A percentile compares a stretch with the other conserved stretches of the same genome.
These are phyloP conservation scores for Nesogale talazaci DNA, from an alignment of 2,113 vertebrate genomes.

Conservation along the genomic window DNA sequence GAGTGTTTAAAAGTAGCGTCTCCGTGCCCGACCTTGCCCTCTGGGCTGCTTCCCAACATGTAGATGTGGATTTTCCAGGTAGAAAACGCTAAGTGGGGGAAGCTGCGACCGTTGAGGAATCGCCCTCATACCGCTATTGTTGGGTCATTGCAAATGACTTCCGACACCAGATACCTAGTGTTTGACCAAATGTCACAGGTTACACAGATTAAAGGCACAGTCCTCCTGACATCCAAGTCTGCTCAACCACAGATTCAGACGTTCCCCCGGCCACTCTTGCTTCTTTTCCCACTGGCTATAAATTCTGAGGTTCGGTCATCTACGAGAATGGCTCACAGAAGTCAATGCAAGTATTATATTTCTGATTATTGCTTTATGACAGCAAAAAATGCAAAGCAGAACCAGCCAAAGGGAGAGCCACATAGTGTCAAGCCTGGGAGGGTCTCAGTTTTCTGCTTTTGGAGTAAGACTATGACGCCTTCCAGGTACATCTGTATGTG, in stretches of 20 bases:
- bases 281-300: background rate
- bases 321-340: background rate
- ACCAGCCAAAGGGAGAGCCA: background rate
- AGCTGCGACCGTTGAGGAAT: slow-evolving; percentile 12
- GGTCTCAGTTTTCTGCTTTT: background rate
- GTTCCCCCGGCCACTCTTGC: background rate
- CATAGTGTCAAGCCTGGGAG: background rate
- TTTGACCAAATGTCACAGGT: background rate
- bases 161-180: background rate
- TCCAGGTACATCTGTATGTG: background rate
- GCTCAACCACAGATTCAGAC: background rate
- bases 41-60: slow-evolving; percentile 12
- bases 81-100: background rate
- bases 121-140: background rate
- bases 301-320: background rate
- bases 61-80: slow-evolving; percentile 28
- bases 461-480: background rate
- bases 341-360: background rate
- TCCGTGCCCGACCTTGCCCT: background rate
- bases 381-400: background rate
- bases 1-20: slow-evolving; percentile 24
- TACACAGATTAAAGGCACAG: background rate
- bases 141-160: background rate
- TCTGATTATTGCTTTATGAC: background rate
- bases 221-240: background rate